Evolutionary conservation across 2,888 invertebrate species (phyloP), one percentile per base, ranked within the genome.

Genomic region (Adelphocoris suturalis): DNA sequence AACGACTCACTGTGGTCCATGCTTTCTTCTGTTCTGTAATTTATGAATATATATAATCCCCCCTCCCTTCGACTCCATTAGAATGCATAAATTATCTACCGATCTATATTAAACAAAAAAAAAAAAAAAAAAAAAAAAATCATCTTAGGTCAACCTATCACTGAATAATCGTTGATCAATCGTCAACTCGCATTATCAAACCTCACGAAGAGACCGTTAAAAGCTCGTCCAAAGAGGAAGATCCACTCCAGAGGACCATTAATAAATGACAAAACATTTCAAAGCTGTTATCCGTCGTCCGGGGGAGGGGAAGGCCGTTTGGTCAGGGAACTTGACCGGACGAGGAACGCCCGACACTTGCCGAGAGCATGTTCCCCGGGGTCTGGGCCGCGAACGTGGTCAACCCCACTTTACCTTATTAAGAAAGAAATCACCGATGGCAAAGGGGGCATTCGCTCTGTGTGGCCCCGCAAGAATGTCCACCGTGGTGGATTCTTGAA

Each of bases 391-490:
- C 48, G 37, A 85, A 85, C 85, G 57, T 85, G 85, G 85, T 37
- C 61, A 57, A 61, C 61, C 85, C 85, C 57, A 28, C 37, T 85
- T 85, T 61, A 61, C 61, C 85, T 85, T 61, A 61, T 85, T 85
- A 85, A 85, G 85, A 61, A 85, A 85, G 85, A 85, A 85, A 85
- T 85, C 85, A 61, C 85, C n/a, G 78, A 80, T 46, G 78, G 78
- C 61, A 61, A 85, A 27, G 23, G 57, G 85, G 85, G 28, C 82
- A 82, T 82, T 85, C 85, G 85, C 85, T 61, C 85, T 85, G 85
- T 85, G 85, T 85, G 85, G 85, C 85, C 85, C 61, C 85, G 55
- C 85, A 19, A 57, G 61, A 46, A 85, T 47, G 78, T 80, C 78
- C 47, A 37, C 47, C 46, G 47, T 9, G 37, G 47, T 80, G 47